Evolutionary conservation across 2,888 invertebrate species (phyloP).

Genomic region (Drosophila stalkeri): DNA sequence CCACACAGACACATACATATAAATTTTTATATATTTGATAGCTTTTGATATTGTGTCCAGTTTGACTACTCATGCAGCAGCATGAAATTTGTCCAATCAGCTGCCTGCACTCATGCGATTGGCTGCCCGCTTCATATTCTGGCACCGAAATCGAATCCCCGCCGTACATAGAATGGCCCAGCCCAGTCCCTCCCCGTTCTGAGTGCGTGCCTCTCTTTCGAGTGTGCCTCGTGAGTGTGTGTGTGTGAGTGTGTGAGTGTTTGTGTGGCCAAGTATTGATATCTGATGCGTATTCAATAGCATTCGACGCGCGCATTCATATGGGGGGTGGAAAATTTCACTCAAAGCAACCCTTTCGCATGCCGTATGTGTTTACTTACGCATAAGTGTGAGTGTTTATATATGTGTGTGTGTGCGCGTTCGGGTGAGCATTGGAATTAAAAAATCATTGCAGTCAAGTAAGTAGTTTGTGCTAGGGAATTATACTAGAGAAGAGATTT

Average conservation of each 20-base stretch:
- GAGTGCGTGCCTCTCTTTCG: slow-evolving; percentile 10
- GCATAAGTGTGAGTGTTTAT: neutral
- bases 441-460: neutral
- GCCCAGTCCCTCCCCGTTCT: slow-evolving; percentile 21
- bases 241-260: slow-evolving; percentile 15
- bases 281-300: slow-evolving; percentile 83
- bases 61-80: slow-evolving; percentile 41
- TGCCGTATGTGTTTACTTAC: slow-evolving; percentile 6
- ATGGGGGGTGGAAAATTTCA: slow-evolving; percentile 60
- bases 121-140: slow-evolving; percentile 59
- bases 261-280: slow-evolving; percentile 73
- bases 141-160: slow-evolving; percentile 82
- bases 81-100: slow-evolving; percentile 79
- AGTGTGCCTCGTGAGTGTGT: slow-evolving; percentile 17
- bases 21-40: slow-evolving; percentile 2
- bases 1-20: slow-evolving; percentile 1
- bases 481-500: neutral
- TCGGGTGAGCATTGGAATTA: neutral
- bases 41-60: slow-evolving; percentile 21
- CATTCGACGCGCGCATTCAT: slow-evolving; percentile 72
- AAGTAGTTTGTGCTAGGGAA: neutral
- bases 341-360: slow-evolving; percentile 64
- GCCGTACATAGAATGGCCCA: slow-evolving; percentile 51
- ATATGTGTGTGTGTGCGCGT: neutral
- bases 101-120: slow-evolving; percentile 77